Evolutionary conservation across 2,888 invertebrate species (phyloP).

Genomic region (Nephrotoma appendiculata): DNA sequence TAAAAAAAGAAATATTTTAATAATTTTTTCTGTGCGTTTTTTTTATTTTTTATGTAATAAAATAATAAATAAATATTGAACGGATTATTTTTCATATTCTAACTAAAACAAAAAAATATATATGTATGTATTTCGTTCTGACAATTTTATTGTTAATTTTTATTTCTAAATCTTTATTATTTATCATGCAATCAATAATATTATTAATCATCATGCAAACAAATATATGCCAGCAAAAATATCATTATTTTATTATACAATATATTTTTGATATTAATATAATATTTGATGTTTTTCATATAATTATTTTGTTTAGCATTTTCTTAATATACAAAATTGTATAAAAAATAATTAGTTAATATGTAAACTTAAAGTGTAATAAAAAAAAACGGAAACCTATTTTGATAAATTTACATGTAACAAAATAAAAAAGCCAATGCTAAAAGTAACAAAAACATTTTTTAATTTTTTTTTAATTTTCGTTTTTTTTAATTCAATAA

Average conservation of each 20-base stretch:
- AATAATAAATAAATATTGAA: neutral
- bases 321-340: neutral
- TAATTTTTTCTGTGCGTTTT: neutral
- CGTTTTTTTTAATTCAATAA: neutral
- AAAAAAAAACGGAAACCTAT: neutral
- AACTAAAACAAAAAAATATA: neutral
- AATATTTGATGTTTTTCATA: neutral
- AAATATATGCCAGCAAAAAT: neutral
- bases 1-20: neutral
- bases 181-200: neutral
- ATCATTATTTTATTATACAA: neutral
- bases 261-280: neutral
- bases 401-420: neutral
- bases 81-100: neutral
- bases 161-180: neutral
- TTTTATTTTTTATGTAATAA: neutral
- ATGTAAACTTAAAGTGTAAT: neutral
- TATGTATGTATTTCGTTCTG: neutral
- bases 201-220: neutral
- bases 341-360: neutral
- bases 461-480: neutral
- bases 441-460: neutral
- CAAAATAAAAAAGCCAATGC: neutral
- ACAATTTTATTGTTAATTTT: neutral
- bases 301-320: neutral